Evolutionary conservation across 2,888 invertebrate species (phyloP).

Genomic region (Micropterix aruncella): DNA sequence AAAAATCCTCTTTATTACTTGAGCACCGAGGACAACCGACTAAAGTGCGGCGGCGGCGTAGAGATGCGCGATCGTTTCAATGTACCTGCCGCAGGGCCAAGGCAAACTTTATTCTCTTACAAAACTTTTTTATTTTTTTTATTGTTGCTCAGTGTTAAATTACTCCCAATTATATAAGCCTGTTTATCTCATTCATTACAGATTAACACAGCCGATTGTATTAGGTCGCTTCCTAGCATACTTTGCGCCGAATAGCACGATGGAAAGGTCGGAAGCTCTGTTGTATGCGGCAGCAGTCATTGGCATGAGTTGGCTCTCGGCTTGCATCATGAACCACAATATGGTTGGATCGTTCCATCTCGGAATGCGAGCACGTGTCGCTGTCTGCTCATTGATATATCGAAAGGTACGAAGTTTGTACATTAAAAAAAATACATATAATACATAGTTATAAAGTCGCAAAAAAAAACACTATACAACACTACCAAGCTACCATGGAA

Average conservation of each 20-base stretch:
- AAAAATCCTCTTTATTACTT: too few relatives aligned
- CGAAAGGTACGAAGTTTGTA: constrained; percentile 51
- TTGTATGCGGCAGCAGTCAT: constrained; percentile 34
- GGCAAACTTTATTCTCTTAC: too few relatives aligned
- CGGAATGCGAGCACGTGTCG: constrained; percentile 56
- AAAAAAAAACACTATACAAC: too few relatives aligned
- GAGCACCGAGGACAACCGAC: too few relatives aligned
- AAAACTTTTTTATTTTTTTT: too few relatives aligned
- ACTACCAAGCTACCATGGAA: too few relatives aligned
- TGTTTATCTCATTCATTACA: too few relatives aligned
- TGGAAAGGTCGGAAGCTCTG: constrained; percentile 24
- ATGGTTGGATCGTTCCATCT: constrained; percentile 42
- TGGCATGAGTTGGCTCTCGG: constrained; percentile 20
- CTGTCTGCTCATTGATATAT: constrained; percentile 57
- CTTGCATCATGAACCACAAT: constrained; percentile 36
- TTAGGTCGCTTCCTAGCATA: constrained; percentile 18
- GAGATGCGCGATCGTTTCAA: too few relatives aligned
- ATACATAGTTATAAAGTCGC: too few relatives aligned
- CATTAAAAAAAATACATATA: too few relatives aligned
- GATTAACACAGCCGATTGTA: constrained; percentile 36
- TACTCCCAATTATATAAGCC: background rate
- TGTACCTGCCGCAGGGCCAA: background rate
- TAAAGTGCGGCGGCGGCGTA: too few relatives aligned
- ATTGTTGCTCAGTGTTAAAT: background rate
- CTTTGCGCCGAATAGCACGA: constrained; percentile 26